A percentile compares a stretch with the other conserved stretches of the same genome.
Conservation (phyloP, 2,888 invertebrate species). For the Leptinotarsa peninsularis region DNA sequence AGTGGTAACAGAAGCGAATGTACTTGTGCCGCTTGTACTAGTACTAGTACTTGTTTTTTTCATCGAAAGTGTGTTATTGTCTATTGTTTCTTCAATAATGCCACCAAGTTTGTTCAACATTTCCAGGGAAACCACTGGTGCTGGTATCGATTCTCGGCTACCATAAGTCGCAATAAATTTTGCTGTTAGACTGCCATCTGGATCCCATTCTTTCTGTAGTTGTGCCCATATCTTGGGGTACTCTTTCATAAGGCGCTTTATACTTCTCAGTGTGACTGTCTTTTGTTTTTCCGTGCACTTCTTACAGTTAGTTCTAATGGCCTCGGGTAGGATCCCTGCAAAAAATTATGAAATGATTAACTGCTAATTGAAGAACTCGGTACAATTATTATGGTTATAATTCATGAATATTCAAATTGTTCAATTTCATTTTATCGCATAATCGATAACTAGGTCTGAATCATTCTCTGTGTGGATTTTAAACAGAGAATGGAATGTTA, state of each 20-base stretch:
- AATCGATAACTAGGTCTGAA: too few species aligned
- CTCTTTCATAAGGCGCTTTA: constrained; percentile 74
- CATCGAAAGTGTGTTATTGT: background rate
- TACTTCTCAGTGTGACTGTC: constrained; percentile 73
- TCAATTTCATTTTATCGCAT: too few species aligned
- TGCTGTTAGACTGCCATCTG: constrained; percentile 73
- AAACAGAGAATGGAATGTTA: background rate
- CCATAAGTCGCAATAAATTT: constrained; percentile 64
- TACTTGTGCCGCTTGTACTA: background rate
- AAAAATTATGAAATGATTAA: background rate
- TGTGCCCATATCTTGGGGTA: constrained; percentile 77
- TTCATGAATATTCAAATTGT: too few species aligned
- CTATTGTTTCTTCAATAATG: constrained; percentile 8
- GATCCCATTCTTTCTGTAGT: constrained; percentile 76
- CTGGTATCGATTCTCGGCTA: constrained; percentile 19
- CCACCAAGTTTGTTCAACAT: constrained; percentile 40
- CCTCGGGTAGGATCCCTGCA: constrained; percentile 74
- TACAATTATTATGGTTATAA: too few species aligned
- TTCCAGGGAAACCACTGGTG: constrained; percentile 17
- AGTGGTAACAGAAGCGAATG: constrained; percentile 27
- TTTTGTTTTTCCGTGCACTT: constrained; percentile 78
- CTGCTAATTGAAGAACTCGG: too few species aligned
- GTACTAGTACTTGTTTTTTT: background rate
- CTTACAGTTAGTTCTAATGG: constrained; percentile 74
- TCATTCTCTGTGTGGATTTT: too few species aligned